These are phyloP conservation scores for Tenebrosternarchus preto DNA, from an alignment of 2,113 vertebrate species.

Conservation along the genomic window DNA sequence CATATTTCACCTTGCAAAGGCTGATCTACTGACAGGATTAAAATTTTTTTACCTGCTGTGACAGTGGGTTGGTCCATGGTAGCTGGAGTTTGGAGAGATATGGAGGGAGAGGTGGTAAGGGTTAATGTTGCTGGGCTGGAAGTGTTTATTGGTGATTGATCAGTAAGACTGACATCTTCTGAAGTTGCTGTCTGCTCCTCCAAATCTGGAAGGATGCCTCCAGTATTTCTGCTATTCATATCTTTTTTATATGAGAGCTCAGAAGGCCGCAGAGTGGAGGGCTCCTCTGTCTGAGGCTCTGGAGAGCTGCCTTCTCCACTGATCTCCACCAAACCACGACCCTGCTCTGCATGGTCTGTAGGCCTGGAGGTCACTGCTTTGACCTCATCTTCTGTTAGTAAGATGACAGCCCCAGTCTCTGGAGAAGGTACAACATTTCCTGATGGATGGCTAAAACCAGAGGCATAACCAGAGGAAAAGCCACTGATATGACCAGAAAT, in stretches of 20 bases:
- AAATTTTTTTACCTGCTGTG: constrained; percentile 60
- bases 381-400: constrained; percentile 73
- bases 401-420: constrained; percentile 62
- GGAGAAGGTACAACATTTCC: constrained; percentile 47
- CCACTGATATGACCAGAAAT: constrained; percentile 69
- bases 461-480: constrained; percentile 69
- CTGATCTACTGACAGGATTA: not conserved
- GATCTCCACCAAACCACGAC: constrained; percentile 72
- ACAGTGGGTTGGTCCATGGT: constrained; percentile 61
- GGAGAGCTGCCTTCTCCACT: constrained; percentile 68
- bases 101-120: constrained; percentile 63
- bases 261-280: constrained; percentile 64
- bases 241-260: constrained; percentile 63
- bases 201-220: constrained; percentile 7
- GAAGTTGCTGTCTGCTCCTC: not conserved
- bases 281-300: constrained; percentile 60
- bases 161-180: not conserved
- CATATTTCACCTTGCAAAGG: not conserved
- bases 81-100: constrained; percentile 59
- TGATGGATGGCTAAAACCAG: constrained; percentile 61
- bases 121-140: constrained; percentile 36
- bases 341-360: constrained; percentile 73
- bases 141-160: constrained; percentile 40
- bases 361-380: constrained; percentile 69
- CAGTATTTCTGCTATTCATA: constrained; percentile 43